These are phyloP conservation scores for Lacerta bilineata DNA, from an alignment of 2,797 vertebrate species.

Conservation along the genomic window DNA sequence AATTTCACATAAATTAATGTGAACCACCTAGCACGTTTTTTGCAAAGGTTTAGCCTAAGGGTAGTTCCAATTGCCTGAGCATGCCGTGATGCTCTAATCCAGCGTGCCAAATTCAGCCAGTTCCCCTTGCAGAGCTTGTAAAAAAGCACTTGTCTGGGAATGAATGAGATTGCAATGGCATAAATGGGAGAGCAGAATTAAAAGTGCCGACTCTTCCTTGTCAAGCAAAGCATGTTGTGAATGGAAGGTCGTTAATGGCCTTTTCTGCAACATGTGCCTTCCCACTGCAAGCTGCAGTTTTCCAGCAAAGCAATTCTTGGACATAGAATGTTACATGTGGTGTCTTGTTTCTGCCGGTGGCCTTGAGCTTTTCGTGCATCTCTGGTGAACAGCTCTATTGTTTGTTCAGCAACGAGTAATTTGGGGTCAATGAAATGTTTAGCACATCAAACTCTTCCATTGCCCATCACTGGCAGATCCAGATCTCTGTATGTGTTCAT, in stretches of 20 bases:
- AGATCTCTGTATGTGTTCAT: not conserved
- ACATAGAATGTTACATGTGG: not conserved
- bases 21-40: not conserved
- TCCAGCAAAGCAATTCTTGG: not conserved
- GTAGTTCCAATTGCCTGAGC: not conserved
- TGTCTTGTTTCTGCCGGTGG: conserved; percentile 32
- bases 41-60: not conserved
- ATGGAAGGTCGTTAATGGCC: not conserved
- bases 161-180: not conserved
- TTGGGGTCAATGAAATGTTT: conserved; percentile 32
- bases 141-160: not conserved
- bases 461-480: conserved; percentile 8
- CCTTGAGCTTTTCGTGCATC: conserved; percentile 28
- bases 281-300: not conserved
- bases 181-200: not conserved
- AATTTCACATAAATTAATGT: no score
- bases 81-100: not conserved
- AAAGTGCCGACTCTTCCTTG: conserved; percentile 19
- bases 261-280: conserved; percentile 28
- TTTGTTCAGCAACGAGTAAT: conserved; percentile 6
- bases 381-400: conserved; percentile 36
- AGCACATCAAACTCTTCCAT: conserved; percentile 19
- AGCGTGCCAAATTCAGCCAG: not conserved
- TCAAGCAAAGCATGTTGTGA: not conserved
- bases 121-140: not conserved